Conservation (phyloP, 2,888 invertebrate genomes). For the Suillia variegata region DNA sequence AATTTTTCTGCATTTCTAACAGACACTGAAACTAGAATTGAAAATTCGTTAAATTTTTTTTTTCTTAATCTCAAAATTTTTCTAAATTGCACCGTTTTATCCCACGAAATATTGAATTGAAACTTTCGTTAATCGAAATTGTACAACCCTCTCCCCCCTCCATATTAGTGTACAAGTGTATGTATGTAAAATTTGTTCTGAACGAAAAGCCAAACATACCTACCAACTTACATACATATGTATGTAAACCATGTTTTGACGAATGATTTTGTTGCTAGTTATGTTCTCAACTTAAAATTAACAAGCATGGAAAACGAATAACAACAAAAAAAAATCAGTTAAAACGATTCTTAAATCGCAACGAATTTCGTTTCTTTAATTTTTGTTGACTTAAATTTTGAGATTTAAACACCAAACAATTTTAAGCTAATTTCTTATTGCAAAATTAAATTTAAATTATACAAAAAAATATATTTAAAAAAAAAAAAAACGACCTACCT, state of each 20-base stretch:
- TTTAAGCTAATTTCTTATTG: slow-evolving; percentile 3
- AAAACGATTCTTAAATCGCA: slow-evolving; percentile 18
- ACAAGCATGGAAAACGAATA: slow-evolving; percentile 32
- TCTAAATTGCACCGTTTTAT: background rate
- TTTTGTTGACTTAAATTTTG: background rate
- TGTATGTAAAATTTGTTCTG: slow-evolving; percentile 45
- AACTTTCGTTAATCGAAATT: background rate
- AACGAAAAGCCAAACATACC: background rate
- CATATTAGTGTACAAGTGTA: too few relatives aligned
- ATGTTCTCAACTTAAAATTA: too few relatives aligned
- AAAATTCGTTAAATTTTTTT: too few relatives aligned
- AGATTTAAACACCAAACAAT: background rate
- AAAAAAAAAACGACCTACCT: slow-evolving; percentile 20
- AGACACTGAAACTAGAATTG: too few relatives aligned
- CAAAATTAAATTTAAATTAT: slow-evolving; percentile 20
- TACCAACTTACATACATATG: background rate
- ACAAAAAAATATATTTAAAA: slow-evolving; percentile 19
- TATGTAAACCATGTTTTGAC: slow-evolving; percentile 14
- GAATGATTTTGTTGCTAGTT: slow-evolving; percentile 35
- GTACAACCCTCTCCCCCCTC: slow-evolving; percentile 8
- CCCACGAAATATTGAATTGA: background rate
- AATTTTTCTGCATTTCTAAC: background rate
- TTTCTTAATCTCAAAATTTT: too few relatives aligned
- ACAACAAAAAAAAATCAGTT: slow-evolving; percentile 21
- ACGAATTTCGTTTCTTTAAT: background rate